These are phyloP conservation scores for Ypsolopha scabrella DNA, from an alignment of 2,888 invertebrate species.

Conservation along the genomic window DNA sequence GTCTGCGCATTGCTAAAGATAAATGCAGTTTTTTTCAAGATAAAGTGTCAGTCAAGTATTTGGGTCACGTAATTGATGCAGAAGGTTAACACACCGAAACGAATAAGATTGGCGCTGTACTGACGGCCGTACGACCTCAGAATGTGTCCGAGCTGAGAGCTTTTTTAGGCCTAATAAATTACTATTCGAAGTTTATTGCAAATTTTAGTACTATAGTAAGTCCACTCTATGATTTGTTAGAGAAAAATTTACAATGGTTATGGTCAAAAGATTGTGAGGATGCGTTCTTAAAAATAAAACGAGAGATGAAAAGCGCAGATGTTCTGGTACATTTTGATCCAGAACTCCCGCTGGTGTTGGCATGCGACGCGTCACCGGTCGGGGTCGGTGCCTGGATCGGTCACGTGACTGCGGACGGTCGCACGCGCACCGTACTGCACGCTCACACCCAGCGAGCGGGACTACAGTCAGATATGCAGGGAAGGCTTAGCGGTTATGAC, in stretches of 20 bases:
- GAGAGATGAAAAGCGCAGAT: neutral
- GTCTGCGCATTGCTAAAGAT: neutral
- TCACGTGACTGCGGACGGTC: neutral
- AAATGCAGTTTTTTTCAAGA: neutral
- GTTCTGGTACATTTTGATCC: constrained; percentile 1
- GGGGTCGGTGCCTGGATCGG: neutral
- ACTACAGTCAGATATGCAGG: neutral
- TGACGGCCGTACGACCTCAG: neutral
- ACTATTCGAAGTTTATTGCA: constrained; percentile 1
- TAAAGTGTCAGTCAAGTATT: neutral
- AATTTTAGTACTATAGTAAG: neutral
- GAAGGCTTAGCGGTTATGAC: neutral
- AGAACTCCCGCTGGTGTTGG: neutral
- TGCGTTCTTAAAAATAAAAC: neutral
- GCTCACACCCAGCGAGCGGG: neutral
- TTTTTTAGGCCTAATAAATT: neutral
- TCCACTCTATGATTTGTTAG: neutral
- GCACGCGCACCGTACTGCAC: neutral
- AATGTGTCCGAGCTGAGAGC: neutral
- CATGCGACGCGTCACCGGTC: constrained; percentile 1
- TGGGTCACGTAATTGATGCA: neutral
- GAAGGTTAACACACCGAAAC: neutral
- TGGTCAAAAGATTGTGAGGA: neutral
- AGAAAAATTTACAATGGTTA: neutral
- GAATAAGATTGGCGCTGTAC: neutral